Base-by-base conservation (phyloP, 2,888 invertebrate genomes). In the Andrena haemorrhoa region DNA sequence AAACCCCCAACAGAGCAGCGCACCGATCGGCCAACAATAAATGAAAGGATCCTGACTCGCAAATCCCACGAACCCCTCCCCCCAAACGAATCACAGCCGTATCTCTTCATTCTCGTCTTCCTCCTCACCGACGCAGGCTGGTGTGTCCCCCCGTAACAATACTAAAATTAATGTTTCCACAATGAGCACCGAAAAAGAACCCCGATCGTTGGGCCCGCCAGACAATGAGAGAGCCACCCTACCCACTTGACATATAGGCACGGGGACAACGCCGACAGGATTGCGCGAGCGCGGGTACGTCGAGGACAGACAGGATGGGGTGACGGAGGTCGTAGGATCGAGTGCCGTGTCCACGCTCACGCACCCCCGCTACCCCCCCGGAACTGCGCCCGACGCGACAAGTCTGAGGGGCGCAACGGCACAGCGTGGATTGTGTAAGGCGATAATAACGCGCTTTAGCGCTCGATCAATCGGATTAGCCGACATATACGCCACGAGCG, bases 361-460 rank as follows among this genome's bases (percentile, higher is more conserved):
- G 71, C 56, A 63, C 12, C 49, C 64, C n/a, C n/a, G n/a, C 41
- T 5, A 53, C 58, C 16, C 51, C 51, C 64, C n/a, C n/a, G 51
- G 51, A 16, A 60, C 64, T 64, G 35, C 29, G 61, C n/a, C 23
- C 82, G 60, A 82, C 76, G 65, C 82, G 78, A 75, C 72, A 70
- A 41, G 66, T 71, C 76, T 77, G 73, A 72, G 79, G 76, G 79
- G 53, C 16, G 56, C 68, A 68, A 66, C 68, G 71, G 70, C 53
- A 60, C 73, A 53, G 75, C 72, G 70, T 82, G 83, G 88, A 88
- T 85, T 86, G 79, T 82, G 84, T 85, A 87, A 88, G 88, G 89
- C 87, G 88, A 88, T 88, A 88, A 88, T 88, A 88, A 88, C 83
- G 89, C 87, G 81, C 87, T 88, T 85, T 88, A 87, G 80, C 82